Base-by-base conservation (phyloP, 2,888 invertebrate genomes). In the Gymnocheta viridis region DNA sequence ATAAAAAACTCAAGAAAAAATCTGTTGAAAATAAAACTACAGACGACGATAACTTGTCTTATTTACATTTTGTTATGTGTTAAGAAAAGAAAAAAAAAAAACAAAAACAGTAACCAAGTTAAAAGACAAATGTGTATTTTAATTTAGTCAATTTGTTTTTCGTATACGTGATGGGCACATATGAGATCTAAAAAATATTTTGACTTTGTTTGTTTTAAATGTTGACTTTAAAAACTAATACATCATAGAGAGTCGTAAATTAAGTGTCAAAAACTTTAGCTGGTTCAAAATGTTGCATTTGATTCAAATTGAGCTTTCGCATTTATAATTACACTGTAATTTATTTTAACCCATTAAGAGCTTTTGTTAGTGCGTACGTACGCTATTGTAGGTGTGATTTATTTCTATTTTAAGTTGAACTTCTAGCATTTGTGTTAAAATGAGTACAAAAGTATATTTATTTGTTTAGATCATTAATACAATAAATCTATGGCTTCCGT, bases 11-110 rank as follows among this genome's bases (percentile, higher is more conserved):
- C 17, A 58, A 72, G 32, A 2, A 44, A 69, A 44, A 62, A 76
- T 17, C 35, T 51, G 27, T 58, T 17, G 67, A 69, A 77, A 67
- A 58, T 29, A 32, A 56, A 76, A 56, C 24, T 56, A 67, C 67
- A 67, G 44, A 64, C 10, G 17, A 62, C 4, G 19, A 47, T 29
- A 17, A 19, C 38, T 47, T n/a, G 7, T 58, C 29, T 56, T 69
- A n/a, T 77, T 77, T 69, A 58, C 67, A 38, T 69, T 60, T 58
- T 49, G 19, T 49, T 17, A 35, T 17, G 9, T 29, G 44, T 51
- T 19, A 32, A 49, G 5, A 41, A 12, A 64, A 29, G 7, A 47
- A 41, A 41, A 12, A 38, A 41, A 38, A 17, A 44, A 9, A n/a
- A n/a, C n/a, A n/a, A 32, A 19, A 9, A 47, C 10, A 24, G 12